phyloP scores from a whole-genome alignment of 2,113 vertebrate genomes.

The Zosterops pallidus region DNA sequence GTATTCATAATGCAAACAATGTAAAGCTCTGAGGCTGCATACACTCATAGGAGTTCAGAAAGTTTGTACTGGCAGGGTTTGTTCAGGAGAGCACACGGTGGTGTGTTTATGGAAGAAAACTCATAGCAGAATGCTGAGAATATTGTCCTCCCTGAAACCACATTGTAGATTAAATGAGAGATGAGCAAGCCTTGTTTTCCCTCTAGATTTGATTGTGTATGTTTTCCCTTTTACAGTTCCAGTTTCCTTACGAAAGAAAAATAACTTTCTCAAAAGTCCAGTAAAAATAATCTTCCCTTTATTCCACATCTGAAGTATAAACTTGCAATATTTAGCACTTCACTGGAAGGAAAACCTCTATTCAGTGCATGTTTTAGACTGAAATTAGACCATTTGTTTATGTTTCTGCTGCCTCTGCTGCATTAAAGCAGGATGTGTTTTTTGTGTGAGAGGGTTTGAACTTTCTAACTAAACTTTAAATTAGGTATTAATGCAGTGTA shows the following conservation, averaged over 20 bases:
- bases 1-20: neutral
- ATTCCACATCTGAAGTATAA: neutral
- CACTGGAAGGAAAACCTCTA: neutral
- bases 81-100: neutral
- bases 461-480: neutral
- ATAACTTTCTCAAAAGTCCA: neutral
- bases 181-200: neutral
- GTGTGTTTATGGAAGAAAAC: neutral
- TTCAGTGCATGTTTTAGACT: neutral
- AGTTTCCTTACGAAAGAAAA: conserved; percentile 1
- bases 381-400: neutral
- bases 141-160: neutral
- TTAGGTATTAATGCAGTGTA: conserved; percentile 1
- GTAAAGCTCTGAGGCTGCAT: neutral
- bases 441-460: neutral
- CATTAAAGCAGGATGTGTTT: conserved; percentile 2
- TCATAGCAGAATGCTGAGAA: neutral
- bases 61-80: neutral
- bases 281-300: neutral
- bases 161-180: neutral
- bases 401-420: neutral
- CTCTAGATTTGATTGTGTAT: neutral
- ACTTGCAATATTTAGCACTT: neutral
- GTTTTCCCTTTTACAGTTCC: neutral
- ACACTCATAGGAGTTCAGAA: neutral